These are phyloP conservation scores for Cyaniris semiargus DNA, from an alignment of 2,888 invertebrate species.

Conservation along the genomic window DNA sequence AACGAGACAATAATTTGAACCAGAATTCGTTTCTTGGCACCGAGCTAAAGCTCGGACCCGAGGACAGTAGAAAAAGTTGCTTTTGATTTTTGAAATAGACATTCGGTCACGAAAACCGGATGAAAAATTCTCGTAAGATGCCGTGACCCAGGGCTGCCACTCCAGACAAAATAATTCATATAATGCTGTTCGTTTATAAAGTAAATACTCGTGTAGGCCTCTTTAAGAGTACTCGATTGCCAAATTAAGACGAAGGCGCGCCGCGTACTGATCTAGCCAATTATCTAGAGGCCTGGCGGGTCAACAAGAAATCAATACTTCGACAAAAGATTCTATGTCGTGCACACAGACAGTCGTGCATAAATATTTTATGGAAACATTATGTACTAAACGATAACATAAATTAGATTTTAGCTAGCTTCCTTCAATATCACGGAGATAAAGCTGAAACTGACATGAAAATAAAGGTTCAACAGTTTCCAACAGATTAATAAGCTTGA, in stretches of 20 bases:
- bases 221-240: neutral
- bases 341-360: neutral
- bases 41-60: neutral
- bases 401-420: neutral
- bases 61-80: constrained; percentile 29
- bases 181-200: neutral
- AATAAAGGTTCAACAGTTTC: neutral
- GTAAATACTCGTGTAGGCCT: neutral
- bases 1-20: constrained; percentile 26
- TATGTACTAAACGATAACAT: neutral
- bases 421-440: too few relatives aligned
- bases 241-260: constrained; percentile 27
- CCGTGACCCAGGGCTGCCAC: constrained; percentile 12
- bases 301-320: constrained; percentile 29
- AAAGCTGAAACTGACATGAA: too few relatives aligned
- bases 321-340: constrained; percentile 14
- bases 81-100: constrained; percentile 24
- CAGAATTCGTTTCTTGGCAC: constrained; percentile 27
- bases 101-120: constrained; percentile 27
- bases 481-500: neutral
- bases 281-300: constrained; percentile 18
- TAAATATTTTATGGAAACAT: neutral
- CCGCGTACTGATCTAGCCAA: constrained; percentile 26
- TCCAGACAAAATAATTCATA: neutral
- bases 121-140: constrained; percentile 28